Percentiles rank a stretch among this genome's conserved stretches.
These are phyloP conservation scores for Sternarchorhynchus goeldii DNA, from an alignment of 2,797 vertebrate genomes.

Conservation along the genomic window DNA sequence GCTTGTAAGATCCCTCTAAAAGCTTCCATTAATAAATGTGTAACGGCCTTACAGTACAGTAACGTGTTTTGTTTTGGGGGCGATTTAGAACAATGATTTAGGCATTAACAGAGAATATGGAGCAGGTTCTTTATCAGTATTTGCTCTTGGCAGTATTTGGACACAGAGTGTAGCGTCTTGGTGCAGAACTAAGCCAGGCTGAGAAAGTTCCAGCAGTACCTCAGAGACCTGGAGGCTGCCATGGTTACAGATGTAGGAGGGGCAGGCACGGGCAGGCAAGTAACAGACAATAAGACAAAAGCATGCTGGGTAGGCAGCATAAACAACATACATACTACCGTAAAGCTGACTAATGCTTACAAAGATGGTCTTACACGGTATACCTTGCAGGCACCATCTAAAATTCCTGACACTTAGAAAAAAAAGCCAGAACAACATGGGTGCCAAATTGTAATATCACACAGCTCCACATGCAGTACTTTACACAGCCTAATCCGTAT, in stretches of 20 bases:
- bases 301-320: slow-evolving; percentile 46
- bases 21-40: slow-evolving; percentile 39
- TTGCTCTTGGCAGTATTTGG: neutral
- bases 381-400: neutral
- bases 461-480: too few species aligned
- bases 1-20: neutral
- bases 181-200: slow-evolving; percentile 62
- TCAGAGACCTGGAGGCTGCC: slow-evolving; percentile 62
- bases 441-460: too few species aligned
- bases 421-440: too few species aligned
- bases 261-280: slow-evolving; percentile 67
- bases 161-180: slow-evolving; percentile 1
- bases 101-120: neutral
- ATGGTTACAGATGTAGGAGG: slow-evolving; percentile 62
- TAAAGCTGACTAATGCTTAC: neutral
- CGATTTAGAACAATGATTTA: neutral
- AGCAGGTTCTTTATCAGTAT: neutral
- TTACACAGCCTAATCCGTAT: too few species aligned
- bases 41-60: slow-evolving; percentile 65
- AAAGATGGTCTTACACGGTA: neutral
- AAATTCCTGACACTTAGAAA: too few species aligned
- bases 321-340: neutral
- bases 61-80: neutral
- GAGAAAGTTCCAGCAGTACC: slow-evolving; percentile 70
- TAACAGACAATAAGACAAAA: slow-evolving; percentile 62